These are phyloP conservation scores for Potorous gilbertii DNA, from an alignment of 2,797 vertebrate species.

Conservation along the genomic window DNA sequence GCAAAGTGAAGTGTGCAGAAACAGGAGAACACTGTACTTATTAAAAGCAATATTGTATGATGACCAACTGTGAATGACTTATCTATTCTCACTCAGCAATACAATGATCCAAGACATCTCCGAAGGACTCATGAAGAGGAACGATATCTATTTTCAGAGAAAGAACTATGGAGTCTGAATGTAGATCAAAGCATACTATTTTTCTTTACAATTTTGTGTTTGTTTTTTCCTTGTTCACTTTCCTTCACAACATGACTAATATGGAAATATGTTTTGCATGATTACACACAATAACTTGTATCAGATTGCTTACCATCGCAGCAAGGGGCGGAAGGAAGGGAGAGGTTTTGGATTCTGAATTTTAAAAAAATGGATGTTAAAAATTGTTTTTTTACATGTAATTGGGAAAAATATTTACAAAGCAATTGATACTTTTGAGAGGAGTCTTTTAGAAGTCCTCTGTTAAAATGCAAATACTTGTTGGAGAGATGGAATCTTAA, in stretches of 20 bases:
- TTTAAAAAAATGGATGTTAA: not conserved
- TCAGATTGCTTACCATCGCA: not conserved
- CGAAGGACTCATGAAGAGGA: not conserved
- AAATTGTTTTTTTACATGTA: not conserved
- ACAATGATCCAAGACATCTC: not conserved
- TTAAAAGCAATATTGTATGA: not conserved
- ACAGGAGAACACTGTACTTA: not conserved
- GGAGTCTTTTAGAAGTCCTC: not conserved
- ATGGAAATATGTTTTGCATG: not conserved
- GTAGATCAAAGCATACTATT: not conserved
- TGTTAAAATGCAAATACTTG: not conserved
- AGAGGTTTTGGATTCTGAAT: not conserved
- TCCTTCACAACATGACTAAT: not conserved
- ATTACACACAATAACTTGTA: not conserved
- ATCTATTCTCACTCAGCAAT: not conserved
- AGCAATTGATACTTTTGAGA: not conserved
- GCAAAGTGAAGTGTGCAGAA: not conserved
- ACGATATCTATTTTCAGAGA: not conserved
- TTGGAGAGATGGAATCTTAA: not conserved
- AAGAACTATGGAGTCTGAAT: not conserved
- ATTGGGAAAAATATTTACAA: not conserved
- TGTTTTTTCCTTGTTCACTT: not conserved
- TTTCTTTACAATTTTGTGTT: not conserved
- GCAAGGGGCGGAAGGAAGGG: fast-evolving
- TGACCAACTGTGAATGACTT: not conserved